Evolutionary conservation across 2,888 invertebrate species (phyloP).

Genomic region (Dryococelus australis): DNA sequence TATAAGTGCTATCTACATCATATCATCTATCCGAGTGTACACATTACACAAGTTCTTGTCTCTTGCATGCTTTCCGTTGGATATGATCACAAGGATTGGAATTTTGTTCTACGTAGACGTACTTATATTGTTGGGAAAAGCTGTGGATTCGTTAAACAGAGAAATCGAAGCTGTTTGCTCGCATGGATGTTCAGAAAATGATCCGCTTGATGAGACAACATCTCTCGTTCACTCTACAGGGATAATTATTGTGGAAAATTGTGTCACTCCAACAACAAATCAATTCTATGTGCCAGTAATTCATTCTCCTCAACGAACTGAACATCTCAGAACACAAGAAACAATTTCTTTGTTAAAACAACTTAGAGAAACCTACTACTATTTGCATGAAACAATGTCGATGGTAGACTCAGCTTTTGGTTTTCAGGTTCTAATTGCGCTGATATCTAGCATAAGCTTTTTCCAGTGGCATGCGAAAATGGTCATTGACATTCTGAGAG

Average conservation of each 20-base stretch:
- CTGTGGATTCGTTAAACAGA: neutral
- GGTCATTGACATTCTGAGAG: too few relatives aligned
- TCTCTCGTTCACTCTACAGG: too few relatives aligned
- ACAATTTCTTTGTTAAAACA: neutral
- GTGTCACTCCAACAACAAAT: neutral
- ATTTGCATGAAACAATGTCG: neutral
- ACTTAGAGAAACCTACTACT: neutral
- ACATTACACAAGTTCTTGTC: too few relatives aligned
- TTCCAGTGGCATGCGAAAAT: too few relatives aligned
- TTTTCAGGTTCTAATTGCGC: neutral
- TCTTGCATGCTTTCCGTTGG: too few relatives aligned
- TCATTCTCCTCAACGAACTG: too few relatives aligned
- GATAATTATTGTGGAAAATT: too few relatives aligned
- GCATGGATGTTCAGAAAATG: too few relatives aligned
- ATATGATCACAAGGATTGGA: too few relatives aligned
- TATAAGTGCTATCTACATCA: neutral
- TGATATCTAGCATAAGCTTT: neutral
- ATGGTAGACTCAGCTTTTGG: neutral
- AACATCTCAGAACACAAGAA: too few relatives aligned
- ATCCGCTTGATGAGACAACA: too few relatives aligned
- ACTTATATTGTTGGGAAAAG: neutral
- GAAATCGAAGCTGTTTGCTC: neutral
- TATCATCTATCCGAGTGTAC: too few relatives aligned
- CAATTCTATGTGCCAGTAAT: neutral
- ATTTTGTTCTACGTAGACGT: neutral